Evolutionary conservation across 2,113 vertebrate species (phyloP).

Genomic region (Felis catus): DNA sequence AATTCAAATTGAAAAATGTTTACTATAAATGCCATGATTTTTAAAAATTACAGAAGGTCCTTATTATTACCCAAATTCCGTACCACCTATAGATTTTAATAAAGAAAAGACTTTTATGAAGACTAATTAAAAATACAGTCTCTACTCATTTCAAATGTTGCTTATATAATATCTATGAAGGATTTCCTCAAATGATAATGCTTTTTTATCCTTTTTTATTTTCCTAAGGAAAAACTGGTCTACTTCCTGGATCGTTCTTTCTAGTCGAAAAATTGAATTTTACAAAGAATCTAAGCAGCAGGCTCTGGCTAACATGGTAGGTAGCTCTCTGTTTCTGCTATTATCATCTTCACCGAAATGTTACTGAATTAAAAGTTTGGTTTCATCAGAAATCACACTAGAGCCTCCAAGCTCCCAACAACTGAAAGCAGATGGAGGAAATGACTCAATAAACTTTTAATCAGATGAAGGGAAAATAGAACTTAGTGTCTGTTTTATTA

Average conservation of each 20-base stretch:
- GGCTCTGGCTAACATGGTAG: constrained; percentile 87
- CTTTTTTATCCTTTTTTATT: neutral
- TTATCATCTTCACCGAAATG: constrained; percentile 51
- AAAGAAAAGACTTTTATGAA: neutral
- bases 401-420: constrained; percentile 60
- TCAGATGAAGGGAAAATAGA: constrained; percentile 83
- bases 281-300: constrained; percentile 95
- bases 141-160: neutral
- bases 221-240: constrained; percentile 94
- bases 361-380: constrained; percentile 65
- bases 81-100: neutral
- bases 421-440: constrained; percentile 79
- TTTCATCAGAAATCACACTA: constrained; percentile 62
- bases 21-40: neutral
- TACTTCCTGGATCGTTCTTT: constrained; percentile 90
- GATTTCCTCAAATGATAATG: neutral
- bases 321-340: constrained; percentile 43
- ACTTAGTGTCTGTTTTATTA: constrained; percentile 86
- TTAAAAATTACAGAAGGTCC: neutral
- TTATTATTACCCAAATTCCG: neutral
- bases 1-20: neutral
- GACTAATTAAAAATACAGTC: neutral
- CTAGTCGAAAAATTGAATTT: constrained; percentile 89
- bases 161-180: neutral
- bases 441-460: constrained; percentile 86